Conservation (phyloP, 2,113 vertebrate species). For the Mastomys natalensis region DNA sequence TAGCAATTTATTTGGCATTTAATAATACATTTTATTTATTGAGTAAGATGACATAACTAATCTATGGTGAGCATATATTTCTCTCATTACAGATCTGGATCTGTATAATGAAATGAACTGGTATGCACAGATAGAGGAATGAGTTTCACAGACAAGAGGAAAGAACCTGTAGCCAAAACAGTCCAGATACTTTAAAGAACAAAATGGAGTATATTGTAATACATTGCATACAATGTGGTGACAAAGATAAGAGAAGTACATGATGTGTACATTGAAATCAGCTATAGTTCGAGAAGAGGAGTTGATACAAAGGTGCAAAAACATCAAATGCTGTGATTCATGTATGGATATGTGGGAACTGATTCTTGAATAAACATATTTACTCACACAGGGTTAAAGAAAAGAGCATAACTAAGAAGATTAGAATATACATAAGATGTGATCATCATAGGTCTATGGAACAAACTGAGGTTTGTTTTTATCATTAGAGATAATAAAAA, state of each 20-base stretch:
- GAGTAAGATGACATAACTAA: neutral
- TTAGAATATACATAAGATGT: neutral
- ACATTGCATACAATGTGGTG: accelerated
- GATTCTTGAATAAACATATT: neutral
- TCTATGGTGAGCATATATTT: neutral
- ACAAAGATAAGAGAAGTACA: accelerated
- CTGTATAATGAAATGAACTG: neutral
- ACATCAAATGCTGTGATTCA: neutral
- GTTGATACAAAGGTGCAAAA: accelerated
- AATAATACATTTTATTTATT: neutral
- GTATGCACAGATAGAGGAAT: accelerated
- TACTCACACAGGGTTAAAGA: neutral
- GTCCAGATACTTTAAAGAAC: neutral
- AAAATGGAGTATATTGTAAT: accelerated
- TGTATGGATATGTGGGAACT: neutral
- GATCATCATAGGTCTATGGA: neutral
- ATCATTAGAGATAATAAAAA: neutral
- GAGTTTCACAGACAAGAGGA: neutral
- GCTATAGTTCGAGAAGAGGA: accelerated
- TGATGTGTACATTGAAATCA: neutral
- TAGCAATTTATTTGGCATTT: neutral
- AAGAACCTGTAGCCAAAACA: accelerated
- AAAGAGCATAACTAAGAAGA: neutral
- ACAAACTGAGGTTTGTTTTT: neutral
- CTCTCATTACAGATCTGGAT: neutral